phyloP scores from a whole-genome alignment of 2,113 vertebrate genomes.

The Osmerus eperlanus region DNA sequence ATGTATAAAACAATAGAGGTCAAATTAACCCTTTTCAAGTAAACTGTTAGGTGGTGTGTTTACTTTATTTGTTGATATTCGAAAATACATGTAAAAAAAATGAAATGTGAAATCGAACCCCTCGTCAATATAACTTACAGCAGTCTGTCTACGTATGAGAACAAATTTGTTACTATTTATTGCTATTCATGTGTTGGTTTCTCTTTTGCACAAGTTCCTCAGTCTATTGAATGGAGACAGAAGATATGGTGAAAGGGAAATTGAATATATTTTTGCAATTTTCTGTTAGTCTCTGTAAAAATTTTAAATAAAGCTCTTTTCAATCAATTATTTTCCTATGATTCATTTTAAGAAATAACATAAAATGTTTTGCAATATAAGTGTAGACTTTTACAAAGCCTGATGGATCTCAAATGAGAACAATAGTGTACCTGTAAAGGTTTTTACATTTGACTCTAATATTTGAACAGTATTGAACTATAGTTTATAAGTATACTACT shows the following conservation, averaged over 20 bases:
- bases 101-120: slow-evolving; percentile 54
- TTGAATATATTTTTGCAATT: slow-evolving; percentile 62
- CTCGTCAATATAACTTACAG: slow-evolving; percentile 33
- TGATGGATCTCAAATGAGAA: neutral
- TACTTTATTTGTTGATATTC: slow-evolving; percentile 36
- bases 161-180: slow-evolving; percentile 54
- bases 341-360: too few relatives aligned
- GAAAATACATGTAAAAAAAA: slow-evolving; percentile 25
- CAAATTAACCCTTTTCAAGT: slow-evolving; percentile 6
- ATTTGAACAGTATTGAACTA: too few relatives aligned
- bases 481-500: too few relatives aligned
- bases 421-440: too few relatives aligned
- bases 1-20: slow-evolving; percentile 1
- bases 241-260: slow-evolving; percentile 56
- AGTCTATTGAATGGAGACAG: slow-evolving; percentile 45
- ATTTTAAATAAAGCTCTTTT: slow-evolving; percentile 56
- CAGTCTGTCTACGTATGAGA: slow-evolving; percentile 39
- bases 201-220: slow-evolving; percentile 38
- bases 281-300: slow-evolving; percentile 50
- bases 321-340: slow-evolving; percentile 15
- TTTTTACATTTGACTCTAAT: too few relatives aligned
- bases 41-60: slow-evolving; percentile 13
- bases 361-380: too few relatives aligned
- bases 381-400: too few relatives aligned
- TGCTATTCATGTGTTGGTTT: slow-evolving; percentile 40